These are phyloP conservation scores for Ridgeia piscesae DNA, from an alignment of 1,140 invertebrate species.

Conservation along the genomic window DNA sequence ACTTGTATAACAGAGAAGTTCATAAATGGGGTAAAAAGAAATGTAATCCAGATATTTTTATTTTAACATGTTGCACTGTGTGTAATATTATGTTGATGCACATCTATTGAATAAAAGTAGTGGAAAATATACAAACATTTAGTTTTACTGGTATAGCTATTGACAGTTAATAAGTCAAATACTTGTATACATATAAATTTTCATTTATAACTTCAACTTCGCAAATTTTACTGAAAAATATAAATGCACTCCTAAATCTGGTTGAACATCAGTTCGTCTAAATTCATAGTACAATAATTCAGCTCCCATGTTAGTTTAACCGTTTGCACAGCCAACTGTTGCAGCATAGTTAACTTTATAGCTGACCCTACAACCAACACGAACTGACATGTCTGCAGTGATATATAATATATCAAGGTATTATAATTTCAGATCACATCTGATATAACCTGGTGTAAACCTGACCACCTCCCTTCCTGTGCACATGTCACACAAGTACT, in stretches of 20 bases:
- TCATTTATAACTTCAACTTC: too few relatives aligned
- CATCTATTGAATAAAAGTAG: not conserved
- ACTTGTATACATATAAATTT: too few relatives aligned
- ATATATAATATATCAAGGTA: not conserved
- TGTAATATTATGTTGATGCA: not conserved
- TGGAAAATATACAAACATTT: not conserved
- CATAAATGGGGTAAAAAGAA: too few relatives aligned
- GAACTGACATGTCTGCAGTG: not conserved
- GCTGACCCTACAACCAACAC: not conserved
- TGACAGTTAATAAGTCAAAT: not conserved
- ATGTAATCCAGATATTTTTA: not conserved
- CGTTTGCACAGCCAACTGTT: too few relatives aligned
- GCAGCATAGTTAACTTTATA: too few relatives aligned
- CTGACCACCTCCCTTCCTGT: not conserved
- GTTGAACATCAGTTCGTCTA: not conserved
- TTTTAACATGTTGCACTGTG: not conserved
- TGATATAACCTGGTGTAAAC: not conserved
- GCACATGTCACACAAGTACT: not conserved
- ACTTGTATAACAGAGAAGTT: not conserved
- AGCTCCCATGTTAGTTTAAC: not conserved
- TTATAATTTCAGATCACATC: not conserved
- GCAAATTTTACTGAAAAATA: too few relatives aligned
- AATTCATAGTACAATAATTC: not conserved
- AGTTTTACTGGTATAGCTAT: not conserved
- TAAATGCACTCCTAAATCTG: too few relatives aligned